A percentile compares a stretch with the other conserved stretches of the same genome.
Conservation (phyloP, 2,113 vertebrate species). For the Bothrops jararaca region DNA sequence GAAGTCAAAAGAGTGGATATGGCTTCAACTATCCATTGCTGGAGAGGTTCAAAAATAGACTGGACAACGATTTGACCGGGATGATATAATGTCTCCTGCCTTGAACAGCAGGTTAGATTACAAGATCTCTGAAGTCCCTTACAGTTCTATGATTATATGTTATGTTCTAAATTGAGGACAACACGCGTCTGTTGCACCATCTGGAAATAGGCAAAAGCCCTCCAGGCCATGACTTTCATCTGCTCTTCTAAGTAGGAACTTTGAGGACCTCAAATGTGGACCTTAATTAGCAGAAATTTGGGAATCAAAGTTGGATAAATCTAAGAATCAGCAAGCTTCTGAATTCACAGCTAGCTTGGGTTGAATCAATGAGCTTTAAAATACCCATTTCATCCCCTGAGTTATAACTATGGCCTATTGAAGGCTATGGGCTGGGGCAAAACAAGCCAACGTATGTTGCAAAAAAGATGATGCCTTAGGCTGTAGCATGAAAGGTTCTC, state of each 20-base stretch:
- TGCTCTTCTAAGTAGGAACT: neutral
- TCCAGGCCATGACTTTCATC: neutral
- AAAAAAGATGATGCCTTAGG: neutral
- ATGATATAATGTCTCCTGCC: neutral
- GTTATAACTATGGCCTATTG: neutral
- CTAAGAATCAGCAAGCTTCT: neutral
- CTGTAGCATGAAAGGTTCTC: neutral
- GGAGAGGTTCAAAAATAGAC: neutral
- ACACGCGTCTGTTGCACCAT: neutral
- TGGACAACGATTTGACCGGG: neutral
- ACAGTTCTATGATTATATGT: neutral
- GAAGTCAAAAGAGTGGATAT: neutral
- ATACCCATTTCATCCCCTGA: neutral
- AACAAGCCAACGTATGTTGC: neutral
- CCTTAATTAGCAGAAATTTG: neutral
- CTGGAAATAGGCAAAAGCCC: neutral
- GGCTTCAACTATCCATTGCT: neutral
- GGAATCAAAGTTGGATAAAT: neutral
- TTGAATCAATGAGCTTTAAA: neutral
- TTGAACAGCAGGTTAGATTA: neutral
- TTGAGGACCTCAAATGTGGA: neutral
- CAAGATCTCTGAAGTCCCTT: neutral
- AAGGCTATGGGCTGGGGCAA: neutral
- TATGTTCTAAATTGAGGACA: neutral
- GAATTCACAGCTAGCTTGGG: neutral